Evolutionary conservation across 2,797 vertebrate genomes (phyloP).

Genomic region (Pseudopleuronectes americanus): DNA sequence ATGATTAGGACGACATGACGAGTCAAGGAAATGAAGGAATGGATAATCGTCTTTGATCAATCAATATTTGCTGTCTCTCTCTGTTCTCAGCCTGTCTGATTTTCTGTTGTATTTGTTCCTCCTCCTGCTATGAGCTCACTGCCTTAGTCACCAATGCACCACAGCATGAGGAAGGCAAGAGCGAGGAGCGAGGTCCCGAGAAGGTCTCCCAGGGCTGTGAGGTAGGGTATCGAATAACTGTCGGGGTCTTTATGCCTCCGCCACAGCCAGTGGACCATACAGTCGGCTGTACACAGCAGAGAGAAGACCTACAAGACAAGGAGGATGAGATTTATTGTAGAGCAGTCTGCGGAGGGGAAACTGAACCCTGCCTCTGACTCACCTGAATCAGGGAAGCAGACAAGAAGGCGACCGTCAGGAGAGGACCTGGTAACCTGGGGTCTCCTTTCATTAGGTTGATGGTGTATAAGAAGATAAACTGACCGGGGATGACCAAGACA

Average conservation of each 20-base stretch:
- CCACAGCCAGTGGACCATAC: constrained; percentile 94
- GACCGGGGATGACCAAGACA: constrained; percentile 91
- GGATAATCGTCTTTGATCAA: neutral
- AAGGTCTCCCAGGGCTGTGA: constrained; percentile 94
- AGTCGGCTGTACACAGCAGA: constrained; percentile 91
- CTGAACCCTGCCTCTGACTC: constrained; percentile 41
- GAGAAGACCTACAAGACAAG: constrained; percentile 85
- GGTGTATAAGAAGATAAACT: constrained; percentile 90
- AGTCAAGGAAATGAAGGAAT: neutral
- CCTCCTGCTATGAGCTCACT: constrained; percentile 43
- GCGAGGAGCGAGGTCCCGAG: constrained; percentile 92
- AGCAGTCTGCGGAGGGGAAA: neutral
- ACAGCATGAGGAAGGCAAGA: constrained; percentile 89
- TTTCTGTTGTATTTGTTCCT: neutral
- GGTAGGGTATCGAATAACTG: constrained; percentile 95
- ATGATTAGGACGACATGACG: too few relatives aligned
- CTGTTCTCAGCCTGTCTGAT: neutral
- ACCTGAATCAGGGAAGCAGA: constrained; percentile 92
- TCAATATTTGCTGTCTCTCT: neutral
- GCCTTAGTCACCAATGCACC: constrained; percentile 88
- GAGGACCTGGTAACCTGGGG: constrained; percentile 86
- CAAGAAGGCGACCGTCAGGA: constrained; percentile 88
- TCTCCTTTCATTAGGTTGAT: constrained; percentile 93
- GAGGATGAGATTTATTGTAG: neutral
- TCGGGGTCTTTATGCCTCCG: constrained; percentile 92